Percentiles rank a stretch among this genome's conserved stretches.
These are phyloP conservation scores for Puma concolor DNA, from an alignment of 2,113 vertebrate species.

Conservation along the genomic window DNA sequence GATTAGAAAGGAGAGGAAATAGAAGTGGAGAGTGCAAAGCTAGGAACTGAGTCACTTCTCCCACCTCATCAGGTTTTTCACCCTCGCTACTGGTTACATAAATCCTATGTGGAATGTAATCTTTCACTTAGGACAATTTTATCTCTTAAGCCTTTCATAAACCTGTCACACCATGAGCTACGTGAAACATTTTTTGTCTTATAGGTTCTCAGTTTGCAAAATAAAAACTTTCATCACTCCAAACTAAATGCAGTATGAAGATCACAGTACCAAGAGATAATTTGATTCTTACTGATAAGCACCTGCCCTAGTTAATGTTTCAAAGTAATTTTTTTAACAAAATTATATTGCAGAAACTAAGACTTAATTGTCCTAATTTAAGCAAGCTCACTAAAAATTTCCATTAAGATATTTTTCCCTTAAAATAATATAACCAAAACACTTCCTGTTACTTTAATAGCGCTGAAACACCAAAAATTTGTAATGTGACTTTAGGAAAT, in stretches of 20 bases:
- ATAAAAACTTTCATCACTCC: background rate
- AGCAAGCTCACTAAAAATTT: slow-evolving; percentile 45
- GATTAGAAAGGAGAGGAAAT: background rate
- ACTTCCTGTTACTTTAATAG: background rate
- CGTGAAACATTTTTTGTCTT: background rate
- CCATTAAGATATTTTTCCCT: slow-evolving; percentile 31
- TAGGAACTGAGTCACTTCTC: background rate
- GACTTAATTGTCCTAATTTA: background rate
- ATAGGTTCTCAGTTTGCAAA: slow-evolving; percentile 41
- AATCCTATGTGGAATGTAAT: background rate
- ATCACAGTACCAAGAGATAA: background rate
- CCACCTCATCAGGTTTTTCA: background rate
- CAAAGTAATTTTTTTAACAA: background rate
- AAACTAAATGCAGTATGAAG: slow-evolving; percentile 22
- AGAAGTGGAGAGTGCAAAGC: background rate
- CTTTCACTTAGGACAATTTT: slow-evolving; percentile 1
- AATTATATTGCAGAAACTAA: slow-evolving; percentile 45
- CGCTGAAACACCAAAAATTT: background rate
- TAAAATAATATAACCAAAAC: slow-evolving; percentile 40
- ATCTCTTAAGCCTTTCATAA: slow-evolving; percentile 35
- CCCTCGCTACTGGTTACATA: background rate
- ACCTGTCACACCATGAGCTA: slow-evolving; percentile 12
- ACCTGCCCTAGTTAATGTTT: slow-evolving; percentile 17
- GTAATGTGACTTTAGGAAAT: background rate
- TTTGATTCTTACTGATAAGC: background rate